Conservation (phyloP, 2,113 vertebrate genomes). For the Catharus fuscescens region DNA sequence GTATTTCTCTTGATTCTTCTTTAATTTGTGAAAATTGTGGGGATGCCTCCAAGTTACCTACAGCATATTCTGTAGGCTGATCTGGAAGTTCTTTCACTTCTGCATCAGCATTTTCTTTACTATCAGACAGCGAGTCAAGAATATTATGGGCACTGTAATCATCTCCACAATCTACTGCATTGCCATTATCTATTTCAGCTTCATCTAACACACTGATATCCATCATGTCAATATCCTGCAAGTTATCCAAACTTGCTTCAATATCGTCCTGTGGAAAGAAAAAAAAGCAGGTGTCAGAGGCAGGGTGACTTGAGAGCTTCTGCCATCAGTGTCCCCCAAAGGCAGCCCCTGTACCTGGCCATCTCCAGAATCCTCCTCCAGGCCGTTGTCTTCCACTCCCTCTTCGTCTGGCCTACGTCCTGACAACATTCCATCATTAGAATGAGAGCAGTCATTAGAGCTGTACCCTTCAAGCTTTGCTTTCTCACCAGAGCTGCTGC, state of each 20-base stretch:
- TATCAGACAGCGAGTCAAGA: conserved; percentile 74
- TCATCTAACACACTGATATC: conserved; percentile 88
- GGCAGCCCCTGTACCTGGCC: conserved; percentile 78
- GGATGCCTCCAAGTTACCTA: conserved; percentile 63
- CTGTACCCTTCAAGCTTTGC: neutral
- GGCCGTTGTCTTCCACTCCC: conserved; percentile 82
- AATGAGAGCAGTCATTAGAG: accelerated
- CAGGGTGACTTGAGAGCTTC: neutral
- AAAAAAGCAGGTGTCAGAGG: neutral
- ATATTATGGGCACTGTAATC: conserved; percentile 75
- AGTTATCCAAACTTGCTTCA: conserved; percentile 81
- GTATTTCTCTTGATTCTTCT: conserved; percentile 71
- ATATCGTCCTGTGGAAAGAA: conserved; percentile 78
- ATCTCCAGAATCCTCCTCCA: conserved; percentile 89
- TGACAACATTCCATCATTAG: conserved; percentile 43
- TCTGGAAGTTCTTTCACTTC: conserved; percentile 68
- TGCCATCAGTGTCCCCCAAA: neutral
- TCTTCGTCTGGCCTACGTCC: conserved; percentile 84
- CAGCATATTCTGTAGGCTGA: conserved; percentile 70
- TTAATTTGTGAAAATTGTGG: conserved; percentile 48
- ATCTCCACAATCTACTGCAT: conserved; percentile 74
- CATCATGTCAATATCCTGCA: conserved; percentile 88
- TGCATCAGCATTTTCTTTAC: conserved; percentile 70
- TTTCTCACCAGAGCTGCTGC: neutral
- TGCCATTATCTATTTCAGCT: conserved; percentile 82